Base-by-base conservation (phyloP, 1,140 invertebrate genomes). In the Drosophila orosa region DNA sequence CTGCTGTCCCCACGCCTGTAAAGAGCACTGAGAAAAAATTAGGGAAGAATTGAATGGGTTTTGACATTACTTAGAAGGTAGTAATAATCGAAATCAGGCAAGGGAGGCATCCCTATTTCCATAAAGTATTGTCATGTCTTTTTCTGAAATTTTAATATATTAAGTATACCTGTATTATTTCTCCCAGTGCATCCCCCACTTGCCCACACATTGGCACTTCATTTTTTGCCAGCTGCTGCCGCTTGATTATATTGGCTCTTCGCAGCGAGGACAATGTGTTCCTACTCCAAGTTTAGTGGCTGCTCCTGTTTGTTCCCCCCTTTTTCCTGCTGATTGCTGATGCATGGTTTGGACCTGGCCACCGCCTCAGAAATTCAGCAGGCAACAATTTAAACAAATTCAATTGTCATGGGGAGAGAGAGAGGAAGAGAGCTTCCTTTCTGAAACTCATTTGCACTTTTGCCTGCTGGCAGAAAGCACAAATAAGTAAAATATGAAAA, bases 191-290 rank as follows among this genome's bases (percentile, higher is more conserved):
- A 66, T 17, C 3, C 22, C 22, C 44, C 35, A 42, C n/a, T 33
- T 62, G 8, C 56, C 48, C 63, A 74, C 61, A 78, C 78, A 68
- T 76, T 76, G 84, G 15, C 79, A 83, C 79, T 73, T 74, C 47
- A 83, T 76, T 87, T 86, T 86, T 86, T 83, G 72, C 62, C 69
- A 76, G 73, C 74, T 81, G 40, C 54, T 69, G 78, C 78, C 68
- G 79, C 79, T 87, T 86, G 83, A 87, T 87, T 86, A 86, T 87
- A 87, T 86, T 87, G 82, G 80, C 83, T 86, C 50, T 24, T 62
- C 45, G 47, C 44, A 39, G 37, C 44, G 45, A 45, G 61, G 61
- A 71, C 74, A 74, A 42, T 78, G 62, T 71, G 74, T 37, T 44
- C 15, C 57, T 27, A 47, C 65, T 87, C 75, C 44, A 74, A 78